phyloP scores from a whole-genome alignment of 2,888 invertebrate species.

The Teleiodes luculella region DNA sequence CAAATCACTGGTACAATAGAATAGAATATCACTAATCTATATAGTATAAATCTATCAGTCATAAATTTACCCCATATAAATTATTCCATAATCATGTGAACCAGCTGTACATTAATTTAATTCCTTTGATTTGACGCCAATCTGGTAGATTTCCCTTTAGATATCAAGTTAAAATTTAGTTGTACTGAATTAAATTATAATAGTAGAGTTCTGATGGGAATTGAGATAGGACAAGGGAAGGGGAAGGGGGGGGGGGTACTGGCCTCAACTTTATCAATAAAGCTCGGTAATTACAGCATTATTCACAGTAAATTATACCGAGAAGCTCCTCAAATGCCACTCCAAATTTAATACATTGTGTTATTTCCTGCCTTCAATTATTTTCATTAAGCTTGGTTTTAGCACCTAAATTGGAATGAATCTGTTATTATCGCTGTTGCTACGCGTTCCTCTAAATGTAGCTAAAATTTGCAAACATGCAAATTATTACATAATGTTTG shows the following conservation, averaged over 20 bases:
- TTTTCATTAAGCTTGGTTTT: too few species aligned
- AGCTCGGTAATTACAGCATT: constrained; percentile 8
- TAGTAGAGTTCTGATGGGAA: neutral
- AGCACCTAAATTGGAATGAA: neutral
- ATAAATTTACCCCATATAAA: neutral
- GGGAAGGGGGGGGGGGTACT: neutral
- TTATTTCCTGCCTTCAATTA: neutral
- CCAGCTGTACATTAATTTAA: neutral
- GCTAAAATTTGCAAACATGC: too few species aligned
- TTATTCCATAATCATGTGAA: neutral
- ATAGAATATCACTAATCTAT: too few species aligned
- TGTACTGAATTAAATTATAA: neutral
- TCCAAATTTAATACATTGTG: constrained; percentile 6
- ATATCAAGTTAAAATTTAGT: neutral
- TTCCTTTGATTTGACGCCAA: neutral
- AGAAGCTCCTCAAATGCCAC: constrained; percentile 3
- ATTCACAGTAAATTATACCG: constrained; percentile 4
- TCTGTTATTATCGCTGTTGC: too few species aligned
- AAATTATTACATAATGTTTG: too few species aligned
- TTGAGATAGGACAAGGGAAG: neutral
- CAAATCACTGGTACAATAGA: too few species aligned
- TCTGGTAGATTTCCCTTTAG: neutral
- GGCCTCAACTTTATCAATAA: constrained; percentile 12
- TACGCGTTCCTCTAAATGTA: too few species aligned
- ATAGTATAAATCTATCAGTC: too few species aligned